Evolutionary conservation across 2,113 vertebrate species (phyloP), one percentile per base, ranked within the genome.

Genomic region (Asarcornis scutulata): DNA sequence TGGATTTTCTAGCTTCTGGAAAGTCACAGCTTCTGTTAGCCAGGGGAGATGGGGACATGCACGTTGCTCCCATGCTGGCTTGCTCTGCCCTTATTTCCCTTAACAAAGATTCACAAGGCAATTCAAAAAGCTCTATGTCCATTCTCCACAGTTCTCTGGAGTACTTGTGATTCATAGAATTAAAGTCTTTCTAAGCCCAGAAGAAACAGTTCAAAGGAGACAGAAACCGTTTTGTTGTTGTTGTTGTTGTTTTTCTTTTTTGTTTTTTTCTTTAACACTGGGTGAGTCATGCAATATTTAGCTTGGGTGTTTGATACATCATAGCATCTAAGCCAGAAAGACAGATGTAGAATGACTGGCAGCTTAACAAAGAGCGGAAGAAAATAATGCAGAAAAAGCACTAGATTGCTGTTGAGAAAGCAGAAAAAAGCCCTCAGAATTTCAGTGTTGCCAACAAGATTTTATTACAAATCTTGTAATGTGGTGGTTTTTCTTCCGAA

Each of bases 151-250:
- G 32, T 48, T 48, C 46, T 48, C 0, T 84, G 38, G 42, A 93
- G 58, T 53, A 86, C 18, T 75, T 17, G 34, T 88, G 82, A 95
- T 86, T 83, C 94, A 91, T 22, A 91, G 75, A 95, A 96, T 86
- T 83, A 84, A 87, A 86, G 31, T 56, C 12, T 68, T 32, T 71
- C 89, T 86, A 91, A 95, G 84, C 75, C 36, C 20, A 68, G 38
- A 74, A 86, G 83, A 83, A 93, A 78, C 62, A 71, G 26, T 71
- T 86, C 83, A 75, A 63, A 78, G 48, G 22, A 90, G 77, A 86
- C 22, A 81, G 56, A 83, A 88, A 48, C 21, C 48, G 18, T 1
- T 34, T 59, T 83, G 46, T 48, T 48, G 46, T 63, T 63, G 29
- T 64, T 64, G 38, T 38, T 27, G 26, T 63, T 40, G 17, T 63